phyloP scores from a whole-genome alignment of 1,140 invertebrate genomes.

The Anastatus disparis region DNA sequence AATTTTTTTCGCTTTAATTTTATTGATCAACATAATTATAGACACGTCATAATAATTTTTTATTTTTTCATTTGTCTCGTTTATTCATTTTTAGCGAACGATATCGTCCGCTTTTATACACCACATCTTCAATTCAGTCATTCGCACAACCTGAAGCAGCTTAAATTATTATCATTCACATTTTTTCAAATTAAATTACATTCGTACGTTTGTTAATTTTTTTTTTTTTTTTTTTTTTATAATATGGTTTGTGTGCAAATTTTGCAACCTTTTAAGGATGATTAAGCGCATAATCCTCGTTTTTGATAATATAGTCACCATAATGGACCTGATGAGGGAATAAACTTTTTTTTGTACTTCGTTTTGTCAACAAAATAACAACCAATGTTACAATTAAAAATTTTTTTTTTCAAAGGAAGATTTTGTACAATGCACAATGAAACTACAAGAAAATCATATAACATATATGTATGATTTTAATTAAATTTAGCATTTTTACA shows the following conservation, averaged over 20 bases:
- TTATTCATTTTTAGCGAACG: conserved; percentile 7
- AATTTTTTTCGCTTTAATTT: conserved; percentile 44
- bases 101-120: conserved; percentile 13
- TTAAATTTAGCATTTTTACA: too few species aligned
- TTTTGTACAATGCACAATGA: background rate
- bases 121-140: conserved; percentile 3
- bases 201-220: background rate
- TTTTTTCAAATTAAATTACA: conserved; percentile 5
- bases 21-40: conserved; percentile 50
- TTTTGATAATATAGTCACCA: conserved; percentile 57
- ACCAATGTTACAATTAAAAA: background rate
- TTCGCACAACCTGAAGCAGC: background rate
- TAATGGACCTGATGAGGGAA: conserved; percentile 54
- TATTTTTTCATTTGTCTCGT: conserved; percentile 42
- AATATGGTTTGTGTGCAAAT: background rate
- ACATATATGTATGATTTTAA: too few species aligned
- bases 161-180: conserved; percentile 27
- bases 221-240: too few species aligned
- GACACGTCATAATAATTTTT: conserved; percentile 46
- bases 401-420: background rate
- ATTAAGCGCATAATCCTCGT: conserved; percentile 53
- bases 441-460: background rate
- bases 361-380: conserved; percentile 46
- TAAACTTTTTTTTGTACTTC: conserved; percentile 55
- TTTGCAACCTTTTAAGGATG: conserved; percentile 30